Evolutionary conservation across 2,113 vertebrate genomes (phyloP).

Genomic region (Morphnarchus princeps): DNA sequence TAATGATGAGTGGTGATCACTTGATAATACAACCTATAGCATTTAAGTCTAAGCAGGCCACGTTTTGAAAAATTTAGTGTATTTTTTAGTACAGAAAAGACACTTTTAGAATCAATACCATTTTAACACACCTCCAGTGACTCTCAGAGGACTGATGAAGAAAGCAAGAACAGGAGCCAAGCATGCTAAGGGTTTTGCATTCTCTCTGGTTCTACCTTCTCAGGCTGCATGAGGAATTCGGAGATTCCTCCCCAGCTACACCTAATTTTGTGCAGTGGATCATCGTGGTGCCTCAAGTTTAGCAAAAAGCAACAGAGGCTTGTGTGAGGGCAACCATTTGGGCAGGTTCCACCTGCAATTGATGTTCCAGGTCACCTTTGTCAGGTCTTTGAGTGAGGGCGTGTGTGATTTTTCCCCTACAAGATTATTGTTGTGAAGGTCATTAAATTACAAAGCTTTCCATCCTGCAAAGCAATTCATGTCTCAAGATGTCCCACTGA

Average conservation of each 20-base stretch:
- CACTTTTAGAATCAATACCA: neutral
- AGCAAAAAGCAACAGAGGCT: neutral
- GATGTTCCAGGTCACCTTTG: neutral
- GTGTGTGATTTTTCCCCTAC: neutral
- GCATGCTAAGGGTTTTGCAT: neutral
- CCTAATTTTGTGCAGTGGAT: neutral
- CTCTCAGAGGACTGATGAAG: neutral
- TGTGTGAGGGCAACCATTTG: neutral
- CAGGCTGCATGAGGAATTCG: fast-evolving
- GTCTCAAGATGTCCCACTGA: neutral
- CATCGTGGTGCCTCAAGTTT: neutral
- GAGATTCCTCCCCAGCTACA: neutral
- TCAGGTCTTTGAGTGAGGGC: neutral
- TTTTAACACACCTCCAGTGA: neutral
- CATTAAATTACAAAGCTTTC: neutral
- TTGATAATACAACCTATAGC: neutral
- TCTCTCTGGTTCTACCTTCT: neutral
- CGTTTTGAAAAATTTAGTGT: neutral
- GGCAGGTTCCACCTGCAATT: neutral
- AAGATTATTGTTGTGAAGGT: neutral
- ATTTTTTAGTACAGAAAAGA: neutral
- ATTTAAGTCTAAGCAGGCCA: neutral
- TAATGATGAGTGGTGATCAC: neutral
- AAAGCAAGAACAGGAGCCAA: neutral
- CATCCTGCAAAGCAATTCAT: neutral